A percentile compares a stretch with the other conserved stretches of the same genome.
phyloP scores from a whole-genome alignment of 2,113 vertebrate genomes.

The Mastomys natalensis region DNA sequence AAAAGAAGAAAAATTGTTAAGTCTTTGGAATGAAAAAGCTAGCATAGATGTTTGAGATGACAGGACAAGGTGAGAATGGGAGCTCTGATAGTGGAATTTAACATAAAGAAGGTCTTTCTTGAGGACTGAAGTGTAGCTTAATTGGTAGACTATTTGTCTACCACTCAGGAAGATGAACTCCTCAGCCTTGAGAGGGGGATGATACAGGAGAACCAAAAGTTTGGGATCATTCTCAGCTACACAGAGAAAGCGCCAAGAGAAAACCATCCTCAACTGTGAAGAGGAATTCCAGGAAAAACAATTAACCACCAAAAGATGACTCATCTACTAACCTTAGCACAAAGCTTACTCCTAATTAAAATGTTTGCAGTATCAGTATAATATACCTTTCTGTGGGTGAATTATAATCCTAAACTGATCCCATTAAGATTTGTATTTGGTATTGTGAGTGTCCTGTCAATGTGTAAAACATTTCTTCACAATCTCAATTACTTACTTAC shows the following conservation, averaged over 20 bases:
- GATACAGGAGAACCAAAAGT: background rate
- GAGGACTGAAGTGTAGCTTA: background rate
- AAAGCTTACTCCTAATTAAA: background rate
- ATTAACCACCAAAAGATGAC: background rate
- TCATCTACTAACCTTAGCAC: background rate
- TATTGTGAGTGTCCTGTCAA: background rate
- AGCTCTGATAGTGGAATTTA: background rate
- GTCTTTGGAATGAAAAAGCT: background rate
- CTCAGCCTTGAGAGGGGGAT: background rate
- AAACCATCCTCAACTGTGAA: background rate
- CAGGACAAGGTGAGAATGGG: background rate
- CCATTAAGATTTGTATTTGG: background rate
- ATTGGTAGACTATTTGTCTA: too few species aligned
- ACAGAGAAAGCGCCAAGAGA: background rate
- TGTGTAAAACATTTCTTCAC: background rate
- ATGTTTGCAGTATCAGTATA: background rate
- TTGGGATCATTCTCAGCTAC: background rate
- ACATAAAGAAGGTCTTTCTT: background rate
- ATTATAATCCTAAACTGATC: background rate
- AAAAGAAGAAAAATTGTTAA: background rate
- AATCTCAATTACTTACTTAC: background rate
- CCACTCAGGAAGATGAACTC: background rate
- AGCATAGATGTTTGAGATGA: background rate
- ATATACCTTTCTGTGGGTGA: background rate
- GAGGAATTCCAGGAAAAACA: background rate